Conservation (phyloP, 2,888 invertebrate species). For the Harpalus rubripes region DNA sequence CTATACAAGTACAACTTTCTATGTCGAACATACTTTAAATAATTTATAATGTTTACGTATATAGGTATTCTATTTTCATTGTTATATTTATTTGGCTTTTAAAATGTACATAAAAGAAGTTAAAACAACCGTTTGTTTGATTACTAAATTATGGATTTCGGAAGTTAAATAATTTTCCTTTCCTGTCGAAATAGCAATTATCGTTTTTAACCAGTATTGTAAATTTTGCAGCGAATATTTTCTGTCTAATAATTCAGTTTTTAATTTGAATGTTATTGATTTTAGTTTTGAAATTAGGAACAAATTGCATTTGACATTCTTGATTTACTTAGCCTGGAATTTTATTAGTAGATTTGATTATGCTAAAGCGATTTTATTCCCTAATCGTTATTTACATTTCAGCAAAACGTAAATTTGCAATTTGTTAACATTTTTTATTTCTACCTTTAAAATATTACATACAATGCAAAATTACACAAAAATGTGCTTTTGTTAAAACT, state of each 20-base stretch:
- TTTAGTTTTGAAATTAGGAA: conserved; percentile 21
- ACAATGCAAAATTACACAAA: no score
- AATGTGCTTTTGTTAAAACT: no score
- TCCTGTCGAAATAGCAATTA: conserved; percentile 3
- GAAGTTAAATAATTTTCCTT: background rate
- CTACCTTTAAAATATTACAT: no score
- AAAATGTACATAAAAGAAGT: no score
- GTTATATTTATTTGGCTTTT: no score
- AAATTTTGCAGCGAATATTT: background rate
- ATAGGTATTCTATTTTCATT: no score
- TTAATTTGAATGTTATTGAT: background rate
- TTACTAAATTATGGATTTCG: no score
- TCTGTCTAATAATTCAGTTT: conserved; percentile 20
- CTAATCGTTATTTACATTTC: background rate
- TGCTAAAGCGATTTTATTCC: background rate
- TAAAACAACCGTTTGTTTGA: no score
- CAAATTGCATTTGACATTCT: conserved; percentile 13
- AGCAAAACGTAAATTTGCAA: background rate
- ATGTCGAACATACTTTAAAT: no score
- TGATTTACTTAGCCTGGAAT: conserved; percentile 5
- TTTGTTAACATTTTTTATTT: no score
- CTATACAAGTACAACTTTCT: no score
- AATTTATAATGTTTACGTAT: no score
- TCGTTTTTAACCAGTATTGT: conserved; percentile 10
- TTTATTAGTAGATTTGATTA: conserved; percentile 17